Evolutionary conservation across 2,888 invertebrate genomes (phyloP).

Genomic region (Unio delphinus): DNA sequence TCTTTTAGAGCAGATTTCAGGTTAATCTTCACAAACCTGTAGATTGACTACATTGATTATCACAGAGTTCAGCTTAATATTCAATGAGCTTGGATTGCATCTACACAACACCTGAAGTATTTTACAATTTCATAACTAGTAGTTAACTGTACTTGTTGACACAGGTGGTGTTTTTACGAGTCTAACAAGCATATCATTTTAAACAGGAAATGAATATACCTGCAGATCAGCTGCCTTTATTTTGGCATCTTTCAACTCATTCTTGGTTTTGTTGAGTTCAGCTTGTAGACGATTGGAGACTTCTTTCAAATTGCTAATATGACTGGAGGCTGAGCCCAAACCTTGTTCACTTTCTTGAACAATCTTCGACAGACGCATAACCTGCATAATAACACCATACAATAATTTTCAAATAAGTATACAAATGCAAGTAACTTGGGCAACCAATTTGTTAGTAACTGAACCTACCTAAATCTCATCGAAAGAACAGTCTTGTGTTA

Average conservation of each 20-base stretch:
- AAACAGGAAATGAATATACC: constrained; percentile 39
- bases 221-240: constrained; percentile 47
- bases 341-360: constrained; percentile 64
- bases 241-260: constrained; percentile 56
- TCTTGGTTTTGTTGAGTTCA: constrained; percentile 61
- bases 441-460: no score
- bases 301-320: constrained; percentile 60
- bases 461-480: no score
- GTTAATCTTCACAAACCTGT: no score
- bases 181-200: neutral
- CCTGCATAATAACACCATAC: constrained; percentile 37
- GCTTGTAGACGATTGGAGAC: constrained; percentile 52
- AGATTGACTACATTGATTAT: no score
- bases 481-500: no score
- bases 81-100: no score
- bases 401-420: no score
- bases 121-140: no score
- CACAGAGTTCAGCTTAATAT: no score
- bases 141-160: neutral
- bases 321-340: constrained; percentile 61
- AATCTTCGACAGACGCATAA: constrained; percentile 55
- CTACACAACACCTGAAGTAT: neutral
- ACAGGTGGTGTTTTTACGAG: neutral
- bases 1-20: no score
- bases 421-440: no score